Evolutionary conservation across 2,797 vertebrate genomes (phyloP).

Genomic region (Rhinoraja longicauda): DNA sequence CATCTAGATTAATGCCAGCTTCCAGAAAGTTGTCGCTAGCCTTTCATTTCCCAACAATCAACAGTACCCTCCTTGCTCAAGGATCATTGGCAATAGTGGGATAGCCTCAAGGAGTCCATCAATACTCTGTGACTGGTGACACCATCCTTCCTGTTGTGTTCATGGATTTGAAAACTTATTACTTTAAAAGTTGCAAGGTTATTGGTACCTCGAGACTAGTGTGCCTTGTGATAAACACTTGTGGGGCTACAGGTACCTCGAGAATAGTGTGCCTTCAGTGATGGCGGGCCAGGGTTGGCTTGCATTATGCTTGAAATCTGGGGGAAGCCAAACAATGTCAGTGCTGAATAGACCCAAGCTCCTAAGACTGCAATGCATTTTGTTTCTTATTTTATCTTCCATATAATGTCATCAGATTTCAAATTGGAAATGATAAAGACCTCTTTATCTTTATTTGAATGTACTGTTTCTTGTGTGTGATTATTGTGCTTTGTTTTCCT

Average conservation of each 20-base stretch:
- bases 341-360: neutral
- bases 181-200: neutral
- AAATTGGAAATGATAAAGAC: neutral
- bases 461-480: too few species aligned
- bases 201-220: neutral
- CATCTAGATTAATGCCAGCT: neutral
- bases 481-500: neutral
- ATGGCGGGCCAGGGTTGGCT: neutral
- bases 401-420: neutral
- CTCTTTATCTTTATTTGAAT: too few species aligned
- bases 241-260: neutral
- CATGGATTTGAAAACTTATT: neutral
- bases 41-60: neutral
- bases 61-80: neutral
- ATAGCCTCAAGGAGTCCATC: neutral
- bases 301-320: neutral
- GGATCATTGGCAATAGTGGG: neutral
- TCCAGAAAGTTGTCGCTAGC: neutral
- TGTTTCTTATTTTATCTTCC: neutral
- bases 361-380: neutral
- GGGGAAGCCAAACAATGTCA: neutral
- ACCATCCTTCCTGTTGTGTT: neutral
- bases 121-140: neutral
- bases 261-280: neutral
- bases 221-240: neutral